A percentile compares a stretch with the other conserved stretches of the same genome.
Evolutionary conservation across 1,140 invertebrate species (phyloP).

Genomic region (Drosophila melanica): DNA sequence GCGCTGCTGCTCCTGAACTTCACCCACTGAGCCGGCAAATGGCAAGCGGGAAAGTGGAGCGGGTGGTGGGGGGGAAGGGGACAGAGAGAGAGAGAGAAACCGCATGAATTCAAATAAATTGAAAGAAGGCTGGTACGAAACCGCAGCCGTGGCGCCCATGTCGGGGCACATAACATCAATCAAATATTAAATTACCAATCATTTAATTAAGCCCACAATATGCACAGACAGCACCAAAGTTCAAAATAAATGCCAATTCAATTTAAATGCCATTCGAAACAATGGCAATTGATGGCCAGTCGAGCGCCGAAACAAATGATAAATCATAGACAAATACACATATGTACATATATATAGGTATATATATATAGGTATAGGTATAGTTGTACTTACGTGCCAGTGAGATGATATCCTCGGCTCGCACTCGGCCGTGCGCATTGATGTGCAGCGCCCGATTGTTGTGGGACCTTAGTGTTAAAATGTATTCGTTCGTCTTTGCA

Average conservation of each 20-base stretch:
- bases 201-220: constrained; percentile 82
- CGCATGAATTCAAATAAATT: constrained; percentile 62
- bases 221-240: constrained; percentile 68
- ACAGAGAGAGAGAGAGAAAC: constrained; percentile 45
- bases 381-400: constrained; percentile 77
- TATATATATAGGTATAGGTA: constrained; percentile 7
- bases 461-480: constrained; percentile 68
- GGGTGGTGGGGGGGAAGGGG: background rate
- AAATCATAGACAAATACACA: constrained; percentile 15
- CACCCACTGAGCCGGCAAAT: constrained; percentile 35
- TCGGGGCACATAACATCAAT: constrained; percentile 73
- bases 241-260: constrained; percentile 81
- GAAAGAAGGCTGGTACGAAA: constrained; percentile 52
- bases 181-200: constrained; percentile 84
- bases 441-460: constrained; percentile 75
- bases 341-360: constrained; percentile 8
- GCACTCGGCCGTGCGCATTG: constrained; percentile 72
- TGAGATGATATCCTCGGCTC: constrained; percentile 74
- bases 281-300: constrained; percentile 56
- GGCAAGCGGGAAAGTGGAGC: constrained; percentile 18
- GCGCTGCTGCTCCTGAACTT: constrained; percentile 71
- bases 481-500: constrained; percentile 74
- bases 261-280: constrained; percentile 69
- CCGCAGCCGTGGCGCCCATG: constrained; percentile 54
- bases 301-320: constrained; percentile 17